phyloP scores from a whole-genome alignment of 2,113 vertebrate genomes.

The Psittacula cyanocephala region DNA sequence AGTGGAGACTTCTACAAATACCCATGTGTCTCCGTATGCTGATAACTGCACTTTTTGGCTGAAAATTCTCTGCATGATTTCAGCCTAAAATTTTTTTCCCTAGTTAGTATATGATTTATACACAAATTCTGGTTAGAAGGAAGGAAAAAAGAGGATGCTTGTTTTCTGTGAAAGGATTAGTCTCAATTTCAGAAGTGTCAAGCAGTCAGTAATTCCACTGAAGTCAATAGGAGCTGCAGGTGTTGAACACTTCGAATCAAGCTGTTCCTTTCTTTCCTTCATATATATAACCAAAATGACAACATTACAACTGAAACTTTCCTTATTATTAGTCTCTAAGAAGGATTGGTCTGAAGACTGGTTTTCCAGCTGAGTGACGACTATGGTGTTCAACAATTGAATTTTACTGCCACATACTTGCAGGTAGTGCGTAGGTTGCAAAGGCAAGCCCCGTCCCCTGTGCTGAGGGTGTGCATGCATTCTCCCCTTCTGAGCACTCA shows the following conservation, averaged over 20 bases:
- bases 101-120: not conserved
- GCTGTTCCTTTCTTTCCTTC: not conserved
- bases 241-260: not conserved
- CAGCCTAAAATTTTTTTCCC: not conserved
- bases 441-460: not conserved
- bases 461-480: too few relatives aligned
- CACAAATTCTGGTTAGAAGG: not conserved
- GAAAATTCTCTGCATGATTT: not conserved
- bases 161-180: not conserved
- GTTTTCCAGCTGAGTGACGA: not conserved
- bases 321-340: not conserved
- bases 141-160: not conserved
- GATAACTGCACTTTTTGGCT: not conserved
- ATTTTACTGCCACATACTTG: not conserved
- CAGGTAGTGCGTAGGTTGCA: not conserved
- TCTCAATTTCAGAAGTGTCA: not conserved
- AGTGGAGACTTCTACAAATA: not conserved
- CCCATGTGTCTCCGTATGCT: not conserved
- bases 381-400: not conserved
- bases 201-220: not conserved
- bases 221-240: not conserved
- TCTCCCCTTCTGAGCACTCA: not conserved
- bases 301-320: conserved; percentile 9
- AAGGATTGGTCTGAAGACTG: conserved; percentile 11
- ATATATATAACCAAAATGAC: conserved; percentile 1